Base-by-base conservation (phyloP, 2,113 vertebrate genomes). In the Drymodes brunneopygia region DNA sequence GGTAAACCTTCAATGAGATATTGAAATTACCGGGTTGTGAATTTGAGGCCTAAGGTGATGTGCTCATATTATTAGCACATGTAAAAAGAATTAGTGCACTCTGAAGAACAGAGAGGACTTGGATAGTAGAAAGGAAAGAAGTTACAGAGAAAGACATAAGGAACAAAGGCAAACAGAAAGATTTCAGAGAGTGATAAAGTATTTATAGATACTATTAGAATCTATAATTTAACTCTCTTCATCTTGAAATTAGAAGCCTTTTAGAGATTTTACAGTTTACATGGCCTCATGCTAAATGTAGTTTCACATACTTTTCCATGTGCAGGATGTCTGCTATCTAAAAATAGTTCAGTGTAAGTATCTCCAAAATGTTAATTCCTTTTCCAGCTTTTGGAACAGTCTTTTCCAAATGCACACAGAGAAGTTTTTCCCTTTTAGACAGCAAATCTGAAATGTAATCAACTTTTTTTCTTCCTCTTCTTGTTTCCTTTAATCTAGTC, bases 161-260 rank as follows among this genome's bases (percentile, higher is more conserved):
- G 61, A 97, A 86, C 91, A 77, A 96, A 94, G 95, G 74, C 66
- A 97, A 88, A 94, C 48, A 95, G 66, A 94, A 86, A 81, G 36
- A 95, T 92, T 97, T 96, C 86, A 92, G 83, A 86, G 86, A 80
- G 47, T 87, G 73, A 96, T 96, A 97, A 97, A 97, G 94, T 91
- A 96, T 90, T 90, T 84, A 84, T 74, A 95, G 66, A 77, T 70
- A 85, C 78, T 73, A 94, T 83, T 88, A 86, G 54, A 95, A 96
- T 97, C 81, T 92, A 90, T 73, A 95, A 93, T 97, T 97, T 97
- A 97, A 92, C 86, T 96, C 75, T 92, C 90, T 95, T 92, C 74
- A 88, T 90, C 92, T 92, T 80, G 88, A 88, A 95, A 97, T 97
- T 94, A 95, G 54, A 72, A 90, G 65, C 72, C 86, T 92, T 71